Conservation (phyloP, 1,140 invertebrate species). For the Planococcus citri region DNA sequence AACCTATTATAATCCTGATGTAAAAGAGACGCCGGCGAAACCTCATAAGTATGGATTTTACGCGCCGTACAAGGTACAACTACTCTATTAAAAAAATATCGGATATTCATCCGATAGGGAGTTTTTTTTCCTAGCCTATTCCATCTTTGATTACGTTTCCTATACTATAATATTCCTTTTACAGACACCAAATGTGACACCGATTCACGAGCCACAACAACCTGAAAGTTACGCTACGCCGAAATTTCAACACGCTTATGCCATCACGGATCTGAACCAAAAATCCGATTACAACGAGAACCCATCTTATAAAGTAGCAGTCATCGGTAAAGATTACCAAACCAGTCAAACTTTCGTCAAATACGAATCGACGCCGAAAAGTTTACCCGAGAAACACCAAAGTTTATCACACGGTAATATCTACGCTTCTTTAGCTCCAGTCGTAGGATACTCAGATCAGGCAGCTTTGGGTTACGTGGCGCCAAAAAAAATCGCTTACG, state of each 20-base stretch:
- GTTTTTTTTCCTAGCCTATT: too few species aligned
- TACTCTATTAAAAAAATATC: too few species aligned
- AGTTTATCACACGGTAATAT: not conserved
- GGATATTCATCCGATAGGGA: too few species aligned
- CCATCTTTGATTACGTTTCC: too few species aligned
- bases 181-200: not conserved
- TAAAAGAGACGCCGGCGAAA: not conserved
- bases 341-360: not conserved
- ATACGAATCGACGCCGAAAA: not conserved
- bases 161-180: not conserved
- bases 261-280: not conserved
- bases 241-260: not conserved
- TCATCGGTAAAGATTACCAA: slow-evolving; percentile 4
- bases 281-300: not conserved
- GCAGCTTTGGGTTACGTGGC: not conserved
- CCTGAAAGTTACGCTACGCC: not conserved
- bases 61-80: not conserved
- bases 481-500: not conserved
- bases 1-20: not conserved
- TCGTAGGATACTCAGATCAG: not conserved
- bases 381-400: not conserved
- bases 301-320: slow-evolving; percentile 1
- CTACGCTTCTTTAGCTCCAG: slow-evolving; percentile 5
- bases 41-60: slow-evolving; percentile 5
- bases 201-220: not conserved